Percentiles rank a stretch among this genome's conserved stretches.
Conservation (phyloP, 2,797 vertebrate species). For the Phrynocephalus forsythii region DNA sequence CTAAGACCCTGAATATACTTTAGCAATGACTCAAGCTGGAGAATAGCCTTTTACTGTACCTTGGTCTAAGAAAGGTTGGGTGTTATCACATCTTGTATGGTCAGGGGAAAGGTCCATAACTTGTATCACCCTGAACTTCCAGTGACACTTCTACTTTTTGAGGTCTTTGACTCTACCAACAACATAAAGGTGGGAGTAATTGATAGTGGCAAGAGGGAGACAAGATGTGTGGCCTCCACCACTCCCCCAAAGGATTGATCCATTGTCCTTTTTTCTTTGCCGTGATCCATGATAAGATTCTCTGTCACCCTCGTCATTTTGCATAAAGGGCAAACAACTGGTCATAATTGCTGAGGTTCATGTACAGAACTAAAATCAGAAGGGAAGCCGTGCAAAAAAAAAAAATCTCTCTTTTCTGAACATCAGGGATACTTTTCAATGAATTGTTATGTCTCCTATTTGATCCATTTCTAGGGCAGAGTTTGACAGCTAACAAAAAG, state of each 20-base stretch:
- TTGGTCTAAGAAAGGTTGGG: background rate
- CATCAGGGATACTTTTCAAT: background rate
- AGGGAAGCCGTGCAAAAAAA: background rate
- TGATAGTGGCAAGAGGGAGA: too few species aligned
- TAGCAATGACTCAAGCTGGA: background rate
- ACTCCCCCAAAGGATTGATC: background rate
- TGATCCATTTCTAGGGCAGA: background rate
- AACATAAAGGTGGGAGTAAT: too few species aligned
- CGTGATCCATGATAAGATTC: too few species aligned
- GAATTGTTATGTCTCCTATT: background rate
- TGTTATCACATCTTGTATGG: background rate
- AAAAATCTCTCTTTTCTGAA: background rate
- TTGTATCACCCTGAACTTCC: background rate
- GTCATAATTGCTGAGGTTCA: background rate
- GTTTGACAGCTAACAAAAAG: background rate
- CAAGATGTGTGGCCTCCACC: background rate
- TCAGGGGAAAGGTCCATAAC: background rate
- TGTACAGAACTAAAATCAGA: background rate
- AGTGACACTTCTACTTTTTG: background rate
- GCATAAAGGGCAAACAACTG: background rate
- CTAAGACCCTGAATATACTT: background rate
- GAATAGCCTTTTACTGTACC: background rate
- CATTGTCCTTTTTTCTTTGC: background rate
- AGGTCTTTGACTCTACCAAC: background rate
- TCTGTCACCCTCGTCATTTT: background rate